Conservation (phyloP, 2,113 vertebrate genomes). For the Hippocampus mohnikei region DNA sequence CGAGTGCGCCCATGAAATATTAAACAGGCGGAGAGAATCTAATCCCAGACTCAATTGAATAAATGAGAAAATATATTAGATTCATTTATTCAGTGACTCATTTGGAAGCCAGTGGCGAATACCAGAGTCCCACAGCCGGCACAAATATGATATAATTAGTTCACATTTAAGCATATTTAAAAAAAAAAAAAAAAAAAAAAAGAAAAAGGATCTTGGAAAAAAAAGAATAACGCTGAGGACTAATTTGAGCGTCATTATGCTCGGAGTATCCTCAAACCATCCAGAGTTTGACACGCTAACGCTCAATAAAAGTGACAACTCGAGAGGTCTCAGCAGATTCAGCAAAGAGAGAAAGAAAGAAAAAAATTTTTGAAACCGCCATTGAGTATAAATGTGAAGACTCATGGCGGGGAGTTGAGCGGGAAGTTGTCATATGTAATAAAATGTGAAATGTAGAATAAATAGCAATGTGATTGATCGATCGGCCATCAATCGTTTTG, state of each 20-base stretch:
- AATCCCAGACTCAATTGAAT: constrained; percentile 11
- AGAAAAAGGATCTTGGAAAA: background rate
- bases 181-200: background rate
- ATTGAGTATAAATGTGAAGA: background rate
- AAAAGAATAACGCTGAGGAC: background rate
- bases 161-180: background rate
- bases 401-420: background rate
- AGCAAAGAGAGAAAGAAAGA: background rate
- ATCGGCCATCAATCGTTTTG: too few relatives aligned
- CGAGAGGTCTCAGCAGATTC: background rate
- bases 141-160: background rate
- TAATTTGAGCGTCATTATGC: background rate
- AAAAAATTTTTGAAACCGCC: too few relatives aligned
- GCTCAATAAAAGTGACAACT: background rate
- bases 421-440: too few relatives aligned
- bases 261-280: background rate
- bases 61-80: constrained; percentile 5
- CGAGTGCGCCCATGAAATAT: constrained; percentile 1
- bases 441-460: too few relatives aligned
- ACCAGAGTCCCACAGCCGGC: background rate
- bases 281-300: background rate
- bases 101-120: constrained; percentile 2
- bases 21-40: constrained; percentile 8
- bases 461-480: too few relatives aligned
- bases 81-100: constrained; percentile 8